Conservation (phyloP, 2,113 vertebrate genomes). For the Anguilla japonica region DNA sequence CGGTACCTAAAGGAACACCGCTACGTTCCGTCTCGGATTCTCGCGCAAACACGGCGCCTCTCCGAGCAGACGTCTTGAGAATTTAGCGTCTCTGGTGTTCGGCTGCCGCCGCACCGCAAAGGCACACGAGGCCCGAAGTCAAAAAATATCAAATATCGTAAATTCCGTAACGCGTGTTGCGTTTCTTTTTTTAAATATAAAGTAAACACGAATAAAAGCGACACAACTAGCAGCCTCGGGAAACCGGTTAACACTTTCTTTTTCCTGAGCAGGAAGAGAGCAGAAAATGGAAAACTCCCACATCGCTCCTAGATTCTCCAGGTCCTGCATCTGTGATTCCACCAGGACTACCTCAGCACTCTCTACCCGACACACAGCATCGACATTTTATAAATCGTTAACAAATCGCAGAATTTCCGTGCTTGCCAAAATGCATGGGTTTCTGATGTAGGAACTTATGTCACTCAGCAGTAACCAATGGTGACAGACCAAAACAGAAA, state of each 20-base stretch:
- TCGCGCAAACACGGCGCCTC: not conserved
- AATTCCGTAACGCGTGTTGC: not conserved
- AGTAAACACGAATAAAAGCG: not conserved
- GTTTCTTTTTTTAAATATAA: not conserved
- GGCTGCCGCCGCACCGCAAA: not conserved
- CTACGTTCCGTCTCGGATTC: not conserved
- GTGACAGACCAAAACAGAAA: conserved; percentile 40
- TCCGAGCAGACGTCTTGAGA: not conserved
- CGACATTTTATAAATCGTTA: not conserved
- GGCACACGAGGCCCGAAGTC: not conserved
- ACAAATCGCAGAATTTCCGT: not conserved
- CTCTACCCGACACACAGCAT: not conserved
- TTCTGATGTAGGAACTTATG: conserved; percentile 24
- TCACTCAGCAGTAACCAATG: conserved; percentile 30
- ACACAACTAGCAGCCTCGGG: not conserved
- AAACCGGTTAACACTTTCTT: not conserved
- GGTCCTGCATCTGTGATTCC: not conserved
- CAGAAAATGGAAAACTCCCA: not conserved
- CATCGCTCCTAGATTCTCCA: not conserved
- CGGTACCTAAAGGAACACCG: not conserved
- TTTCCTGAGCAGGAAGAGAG: not conserved
- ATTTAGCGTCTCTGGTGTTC: not conserved
- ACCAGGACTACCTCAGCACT: not conserved
- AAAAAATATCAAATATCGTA: not conserved
- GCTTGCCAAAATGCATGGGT: not conserved